Evolutionary conservation across 2,888 invertebrate genomes (phyloP), one percentile per base, ranked within the genome.

Genomic region (Drosophila kuntzei): DNA sequence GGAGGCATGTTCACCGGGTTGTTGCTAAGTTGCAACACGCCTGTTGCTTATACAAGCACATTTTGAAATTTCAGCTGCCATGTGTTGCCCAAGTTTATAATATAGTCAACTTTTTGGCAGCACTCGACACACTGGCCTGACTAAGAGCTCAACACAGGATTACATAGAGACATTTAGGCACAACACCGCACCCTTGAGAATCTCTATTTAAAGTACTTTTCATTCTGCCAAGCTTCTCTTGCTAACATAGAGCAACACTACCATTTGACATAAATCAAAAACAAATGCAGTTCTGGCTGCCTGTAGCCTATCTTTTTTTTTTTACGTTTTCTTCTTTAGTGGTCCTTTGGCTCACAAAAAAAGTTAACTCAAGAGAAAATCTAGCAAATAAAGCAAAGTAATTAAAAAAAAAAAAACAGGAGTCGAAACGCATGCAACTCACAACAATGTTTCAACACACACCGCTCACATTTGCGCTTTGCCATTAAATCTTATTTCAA

Each of bases 201-300:
- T 22, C 32, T 39, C 27, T 39, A 18, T 29, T 18, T 34, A 16
- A 55, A 34, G 32, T 6, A 29, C 20, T 6, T 25, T 8, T 1
- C n/a, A 7, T 14, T 29, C 29, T 2, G 2, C 0, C 7, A 12
- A 4, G 12, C 16, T n/a, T 14, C 2, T 9, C 3, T 4, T 14
- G 1, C 9, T 16, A 9, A 29, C 6, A 18, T 18, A 18, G 12
- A 29, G n/a, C 29, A 7, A 12, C 12, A n/a, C 44, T 44, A 32
- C 37, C 53, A 54, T 57, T 54, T 50, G 37, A 32, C 61, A 43
- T 62, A 53, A 64, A 67, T 62, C 58, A 67, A 32, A 64, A 29
- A 41, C 57, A 39, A 55, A 59, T 60, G 49, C 57, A 63, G 46
- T 8, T 41, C 18, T 43, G 11, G 27, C 9, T 36, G 37, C 7